phyloP scores from a whole-genome alignment of 2,888 invertebrate species.

The Punctoribates punctum region DNA sequence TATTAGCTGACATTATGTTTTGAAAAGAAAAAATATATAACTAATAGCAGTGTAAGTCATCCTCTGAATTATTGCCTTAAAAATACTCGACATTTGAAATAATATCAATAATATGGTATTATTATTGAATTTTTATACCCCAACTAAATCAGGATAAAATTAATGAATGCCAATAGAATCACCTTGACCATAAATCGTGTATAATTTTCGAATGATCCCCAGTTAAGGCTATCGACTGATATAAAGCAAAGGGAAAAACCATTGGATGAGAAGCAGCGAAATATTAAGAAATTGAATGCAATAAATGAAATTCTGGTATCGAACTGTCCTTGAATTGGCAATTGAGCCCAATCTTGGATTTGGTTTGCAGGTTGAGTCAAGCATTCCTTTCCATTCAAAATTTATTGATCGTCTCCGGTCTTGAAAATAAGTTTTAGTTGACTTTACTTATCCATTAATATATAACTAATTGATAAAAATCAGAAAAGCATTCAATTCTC shows the following conservation, averaged over 20 bases:
- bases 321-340: conserved; percentile 21
- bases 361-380: neutral
- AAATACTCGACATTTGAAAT: no score
- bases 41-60: no score
- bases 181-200: no score
- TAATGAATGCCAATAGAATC: no score
- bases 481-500: neutral
- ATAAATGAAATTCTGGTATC: conserved; percentile 1
- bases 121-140: neutral
- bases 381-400: conserved; percentile 31
- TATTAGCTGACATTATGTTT: neutral
- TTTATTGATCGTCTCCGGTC: conserved; percentile 32
- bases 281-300: conserved; percentile 1
- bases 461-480: conserved; percentile 24
- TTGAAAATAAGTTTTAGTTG: neutral
- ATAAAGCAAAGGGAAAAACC: conserved; percentile 31
- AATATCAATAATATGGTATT: neutral
- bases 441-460: conserved; percentile 2
- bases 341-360: neutral
- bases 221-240: neutral
- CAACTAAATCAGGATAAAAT: no score
- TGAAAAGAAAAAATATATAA: neutral
- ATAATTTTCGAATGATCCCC: neutral
- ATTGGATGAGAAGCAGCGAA: neutral
- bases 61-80: no score